phyloP scores from a whole-genome alignment of 2,888 invertebrate species.

The Drosophila formosana region DNA sequence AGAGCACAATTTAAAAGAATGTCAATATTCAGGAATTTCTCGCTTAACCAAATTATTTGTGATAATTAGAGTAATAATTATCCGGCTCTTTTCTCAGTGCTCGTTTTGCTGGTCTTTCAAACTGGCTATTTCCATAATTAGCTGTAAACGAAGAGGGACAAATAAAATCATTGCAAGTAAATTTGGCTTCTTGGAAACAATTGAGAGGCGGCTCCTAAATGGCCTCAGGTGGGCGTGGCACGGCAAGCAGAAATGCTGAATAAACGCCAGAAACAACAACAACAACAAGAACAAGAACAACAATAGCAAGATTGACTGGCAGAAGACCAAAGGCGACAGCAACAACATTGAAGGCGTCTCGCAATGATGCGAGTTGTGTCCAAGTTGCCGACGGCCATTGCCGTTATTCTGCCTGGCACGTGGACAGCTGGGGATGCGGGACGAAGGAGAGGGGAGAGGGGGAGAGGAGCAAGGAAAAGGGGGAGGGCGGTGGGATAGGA shows the following conservation, averaged over 20 bases:
- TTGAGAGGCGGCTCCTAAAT: slow-evolving; percentile 18
- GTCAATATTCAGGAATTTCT: neutral
- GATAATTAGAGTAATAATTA: neutral
- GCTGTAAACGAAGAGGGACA: slow-evolving; percentile 13
- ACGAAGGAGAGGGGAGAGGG: slow-evolving; percentile 13
- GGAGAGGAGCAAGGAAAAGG: neutral
- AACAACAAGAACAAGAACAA: slow-evolving; percentile 16
- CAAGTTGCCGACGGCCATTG: slow-evolving; percentile 52
- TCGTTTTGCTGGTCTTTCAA: neutral
- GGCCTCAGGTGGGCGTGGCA: slow-evolving; percentile 23
- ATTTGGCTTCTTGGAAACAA: slow-evolving; percentile 38
- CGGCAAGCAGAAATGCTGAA: neutral
- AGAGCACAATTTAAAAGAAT: neutral
- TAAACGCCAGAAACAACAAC: neutral
- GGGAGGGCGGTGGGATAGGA: neutral
- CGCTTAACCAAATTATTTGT: neutral
- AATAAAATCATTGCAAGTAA: slow-evolving; percentile 29
- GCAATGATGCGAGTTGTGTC: slow-evolving; percentile 33
- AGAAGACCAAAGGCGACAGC: neutral
- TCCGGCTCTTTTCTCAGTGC: slow-evolving; percentile 1
- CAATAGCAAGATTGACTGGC: slow-evolving; percentile 6
- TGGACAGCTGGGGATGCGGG: slow-evolving; percentile 24
- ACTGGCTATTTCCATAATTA: slow-evolving; percentile 24
- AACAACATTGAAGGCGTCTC: slow-evolving; percentile 32
- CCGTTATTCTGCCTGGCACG: slow-evolving; percentile 30